Conservation (phyloP, 2,888 invertebrate genomes). For the Molorchus minor region DNA sequence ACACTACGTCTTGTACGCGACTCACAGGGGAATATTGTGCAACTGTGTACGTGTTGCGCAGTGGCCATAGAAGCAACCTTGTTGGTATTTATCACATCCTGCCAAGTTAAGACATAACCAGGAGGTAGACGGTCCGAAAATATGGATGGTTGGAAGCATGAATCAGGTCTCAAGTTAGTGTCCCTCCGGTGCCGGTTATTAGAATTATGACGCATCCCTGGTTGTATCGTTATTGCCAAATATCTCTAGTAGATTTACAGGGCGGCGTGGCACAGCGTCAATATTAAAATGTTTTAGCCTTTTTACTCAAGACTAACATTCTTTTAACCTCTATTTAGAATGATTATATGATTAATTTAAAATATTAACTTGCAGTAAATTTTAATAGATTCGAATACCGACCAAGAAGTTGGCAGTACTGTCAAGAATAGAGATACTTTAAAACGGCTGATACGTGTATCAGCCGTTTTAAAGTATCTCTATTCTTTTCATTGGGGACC, state of each 20-base stretch:
- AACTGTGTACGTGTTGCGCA: slow-evolving; percentile 30
- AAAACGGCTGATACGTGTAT: too few relatives aligned
- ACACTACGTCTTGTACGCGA: slow-evolving; percentile 15
- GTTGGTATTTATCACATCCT: slow-evolving; percentile 33
- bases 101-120: slow-evolving; percentile 32
- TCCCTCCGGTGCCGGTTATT: slow-evolving; percentile 25
- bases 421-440: too few relatives aligned
- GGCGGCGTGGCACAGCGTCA: background rate
- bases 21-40: slow-evolving; percentile 28
- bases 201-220: slow-evolving; percentile 25
- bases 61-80: slow-evolving; percentile 18
- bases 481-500: too few relatives aligned
- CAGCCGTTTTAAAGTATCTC: too few relatives aligned
- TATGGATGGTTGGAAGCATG: slow-evolving; percentile 26
- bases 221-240: background rate
- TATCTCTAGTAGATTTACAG: background rate
- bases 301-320: too few relatives aligned
- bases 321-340: too few relatives aligned
- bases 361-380: too few relatives aligned
- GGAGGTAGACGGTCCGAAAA: slow-evolving; percentile 26
- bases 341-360: too few relatives aligned
- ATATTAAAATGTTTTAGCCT: too few relatives aligned
- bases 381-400: too few relatives aligned
- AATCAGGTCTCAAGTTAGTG: slow-evolving; percentile 25
- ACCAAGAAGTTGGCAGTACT: too few relatives aligned